A percentile compares a stretch with the other conserved stretches of the same genome.
These are phyloP conservation scores for Frankliniella fusca DNA, from an alignment of 2,888 invertebrate genomes.

Conservation along the genomic window DNA sequence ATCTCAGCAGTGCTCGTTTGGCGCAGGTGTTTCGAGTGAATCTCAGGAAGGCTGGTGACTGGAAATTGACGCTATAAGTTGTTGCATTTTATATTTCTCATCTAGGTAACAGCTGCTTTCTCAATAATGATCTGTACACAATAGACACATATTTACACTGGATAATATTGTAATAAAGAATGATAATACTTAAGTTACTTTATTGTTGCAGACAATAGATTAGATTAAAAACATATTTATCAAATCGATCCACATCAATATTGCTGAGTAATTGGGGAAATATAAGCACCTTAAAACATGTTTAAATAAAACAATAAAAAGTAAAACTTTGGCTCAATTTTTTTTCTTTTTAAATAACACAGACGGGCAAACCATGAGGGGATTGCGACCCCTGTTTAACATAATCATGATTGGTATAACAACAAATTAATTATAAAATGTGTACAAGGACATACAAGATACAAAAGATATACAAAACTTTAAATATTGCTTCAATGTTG, in stretches of 20 bases:
- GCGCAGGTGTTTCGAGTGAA: too few species aligned
- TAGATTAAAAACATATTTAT: not conserved
- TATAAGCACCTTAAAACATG: constrained; percentile 13
- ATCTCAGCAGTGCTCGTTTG: too few species aligned
- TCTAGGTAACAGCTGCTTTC: constrained; percentile 4
- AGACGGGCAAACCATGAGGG: not conserved
- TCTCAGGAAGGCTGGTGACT: too few species aligned
- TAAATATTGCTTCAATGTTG: not conserved
- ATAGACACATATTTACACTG: constrained; percentile 19
- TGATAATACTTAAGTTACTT: not conserved
- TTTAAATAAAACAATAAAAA: not conserved
- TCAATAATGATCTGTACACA: not conserved
- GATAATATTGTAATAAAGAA: not conserved
- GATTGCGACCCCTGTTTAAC: not conserved
- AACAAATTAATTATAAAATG: constrained; percentile 6
- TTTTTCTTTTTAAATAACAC: not conserved
- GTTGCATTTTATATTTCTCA: not conserved
- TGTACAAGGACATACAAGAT: not conserved
- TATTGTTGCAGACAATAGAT: constrained; percentile 5
- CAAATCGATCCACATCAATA: not conserved
- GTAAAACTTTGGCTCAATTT: constrained; percentile 13
- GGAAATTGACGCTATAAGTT: not conserved
- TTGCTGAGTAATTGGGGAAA: not conserved
- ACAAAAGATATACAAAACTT: constrained; percentile 24
- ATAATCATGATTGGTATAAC: not conserved